Conservation (phyloP, 2,797 vertebrate genomes). For the Chaunax sp. region DNA sequence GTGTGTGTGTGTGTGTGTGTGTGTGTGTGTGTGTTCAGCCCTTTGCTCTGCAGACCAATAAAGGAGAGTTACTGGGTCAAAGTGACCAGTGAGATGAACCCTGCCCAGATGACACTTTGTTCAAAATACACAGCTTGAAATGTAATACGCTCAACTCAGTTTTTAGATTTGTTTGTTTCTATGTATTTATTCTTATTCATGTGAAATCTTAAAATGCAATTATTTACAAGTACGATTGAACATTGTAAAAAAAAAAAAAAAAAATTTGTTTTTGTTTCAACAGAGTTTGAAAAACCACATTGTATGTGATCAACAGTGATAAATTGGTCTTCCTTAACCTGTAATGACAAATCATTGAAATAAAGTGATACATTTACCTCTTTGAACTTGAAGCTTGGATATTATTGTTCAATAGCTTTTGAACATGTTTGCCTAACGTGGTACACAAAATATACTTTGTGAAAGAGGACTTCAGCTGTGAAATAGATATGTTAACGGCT, state of each 20-base stretch:
- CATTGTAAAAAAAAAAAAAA: constrained; percentile 53
- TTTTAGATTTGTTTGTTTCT: constrained; percentile 47
- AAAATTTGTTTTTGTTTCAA: constrained; percentile 42
- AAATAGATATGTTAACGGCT: background rate
- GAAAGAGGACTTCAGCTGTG: background rate
- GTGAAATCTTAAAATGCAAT: constrained; percentile 44
- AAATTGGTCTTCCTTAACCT: constrained; percentile 62
- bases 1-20: constrained; percentile 1
- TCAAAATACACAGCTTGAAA: constrained; percentile 36
- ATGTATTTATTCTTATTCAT: constrained; percentile 71
- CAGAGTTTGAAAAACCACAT: constrained; percentile 31
- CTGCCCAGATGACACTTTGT: constrained; percentile 18
- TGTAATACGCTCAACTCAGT: constrained; percentile 32
- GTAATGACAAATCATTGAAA: constrained; percentile 67
- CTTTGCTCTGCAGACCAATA: constrained; percentile 20
- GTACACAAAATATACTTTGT: background rate
- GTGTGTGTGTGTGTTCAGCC: background rate
- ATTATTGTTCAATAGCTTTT: constrained; percentile 3
- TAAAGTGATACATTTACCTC: constrained; percentile 63
- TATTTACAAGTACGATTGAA: constrained; percentile 38
- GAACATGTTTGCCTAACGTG: background rate
- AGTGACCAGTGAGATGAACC: constrained; percentile 19
- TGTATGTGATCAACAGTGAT: constrained; percentile 38
- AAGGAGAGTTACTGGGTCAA: constrained; percentile 27
- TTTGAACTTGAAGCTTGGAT: constrained; percentile 30